Evolutionary conservation across 2,113 vertebrate species (phyloP).

Genomic region (Ammodytes marinus): DNA sequence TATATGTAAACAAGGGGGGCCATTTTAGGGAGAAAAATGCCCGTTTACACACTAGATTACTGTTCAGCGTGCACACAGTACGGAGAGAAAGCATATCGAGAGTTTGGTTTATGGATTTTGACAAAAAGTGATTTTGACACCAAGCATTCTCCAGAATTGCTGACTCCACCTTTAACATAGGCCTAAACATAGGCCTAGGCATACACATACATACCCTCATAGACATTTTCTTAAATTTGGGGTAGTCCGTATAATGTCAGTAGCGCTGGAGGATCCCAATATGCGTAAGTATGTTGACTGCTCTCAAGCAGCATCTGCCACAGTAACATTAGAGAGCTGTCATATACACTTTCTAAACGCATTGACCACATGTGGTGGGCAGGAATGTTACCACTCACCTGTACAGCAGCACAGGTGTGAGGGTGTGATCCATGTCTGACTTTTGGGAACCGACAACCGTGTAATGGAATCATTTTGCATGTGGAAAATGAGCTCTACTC

Average conservation of each 20-base stretch:
- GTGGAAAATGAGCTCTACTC: constrained; percentile 67
- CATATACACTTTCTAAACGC: neutral
- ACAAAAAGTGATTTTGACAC: too few relatives aligned
- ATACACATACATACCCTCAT: too few relatives aligned
- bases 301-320: neutral
- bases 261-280: neutral
- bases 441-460: constrained; percentile 44
- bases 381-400: neutral
- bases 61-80: too few relatives aligned
- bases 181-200: too few relatives aligned
- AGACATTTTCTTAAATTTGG: neutral
- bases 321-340: neutral
- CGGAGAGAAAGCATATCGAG: too few relatives aligned
- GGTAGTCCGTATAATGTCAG: neutral
- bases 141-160: too few relatives aligned
- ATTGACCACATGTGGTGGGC: neutral
- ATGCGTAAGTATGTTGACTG: neutral
- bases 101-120: too few relatives aligned
- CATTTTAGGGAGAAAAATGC: too few relatives aligned
- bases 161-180: too few relatives aligned
- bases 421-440: constrained; percentile 12
- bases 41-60: too few relatives aligned
- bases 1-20: too few relatives aligned
- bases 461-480: constrained; percentile 72
- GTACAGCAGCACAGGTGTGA: neutral